These are phyloP conservation scores for Eciton burchellii DNA, from an alignment of 1,140 invertebrate genomes.

Conservation along the genomic window DNA sequence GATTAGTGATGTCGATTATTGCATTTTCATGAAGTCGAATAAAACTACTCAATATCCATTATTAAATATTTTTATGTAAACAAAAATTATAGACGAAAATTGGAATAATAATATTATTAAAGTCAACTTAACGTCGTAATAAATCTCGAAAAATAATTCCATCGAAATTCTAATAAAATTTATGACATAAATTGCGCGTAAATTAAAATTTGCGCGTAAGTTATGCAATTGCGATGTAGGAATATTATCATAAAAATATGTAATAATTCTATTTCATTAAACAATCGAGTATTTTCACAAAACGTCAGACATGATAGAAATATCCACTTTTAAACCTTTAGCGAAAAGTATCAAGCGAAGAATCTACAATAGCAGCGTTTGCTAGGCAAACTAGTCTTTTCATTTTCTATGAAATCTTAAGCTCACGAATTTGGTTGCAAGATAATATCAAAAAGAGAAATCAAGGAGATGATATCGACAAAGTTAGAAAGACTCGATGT, in stretches of 20 bases:
- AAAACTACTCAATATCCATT: slow-evolving; percentile 25
- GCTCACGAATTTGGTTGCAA: slow-evolving; percentile 49
- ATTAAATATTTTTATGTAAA: slow-evolving; percentile 35
- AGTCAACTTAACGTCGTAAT: neutral
- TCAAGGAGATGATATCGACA: slow-evolving; percentile 26
- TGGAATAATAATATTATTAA: slow-evolving; percentile 30
- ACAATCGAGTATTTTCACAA: slow-evolving; percentile 14
- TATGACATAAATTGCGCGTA: too few species aligned
- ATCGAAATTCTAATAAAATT: too few species aligned
- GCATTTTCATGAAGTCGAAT: slow-evolving; percentile 44
- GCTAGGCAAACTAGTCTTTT: slow-evolving; percentile 10
- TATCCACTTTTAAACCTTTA: neutral
- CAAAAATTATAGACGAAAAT: slow-evolving; percentile 43
- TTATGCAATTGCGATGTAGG: neutral
- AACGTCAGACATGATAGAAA: neutral
- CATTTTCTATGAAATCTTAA: slow-evolving; percentile 1
- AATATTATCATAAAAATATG: neutral
- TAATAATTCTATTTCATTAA: slow-evolving; percentile 1
- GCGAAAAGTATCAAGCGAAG: slow-evolving; percentile 18
- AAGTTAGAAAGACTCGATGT: slow-evolving; percentile 14
- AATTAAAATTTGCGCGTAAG: too few species aligned
- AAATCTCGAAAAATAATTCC: neutral
- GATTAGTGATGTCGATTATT: slow-evolving; percentile 49
- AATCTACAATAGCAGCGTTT: slow-evolving; percentile 16
- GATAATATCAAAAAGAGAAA: slow-evolving; percentile 57